These are phyloP conservation scores for Cossypha caffra DNA, from an alignment of 2,797 vertebrate species.

Conservation along the genomic window DNA sequence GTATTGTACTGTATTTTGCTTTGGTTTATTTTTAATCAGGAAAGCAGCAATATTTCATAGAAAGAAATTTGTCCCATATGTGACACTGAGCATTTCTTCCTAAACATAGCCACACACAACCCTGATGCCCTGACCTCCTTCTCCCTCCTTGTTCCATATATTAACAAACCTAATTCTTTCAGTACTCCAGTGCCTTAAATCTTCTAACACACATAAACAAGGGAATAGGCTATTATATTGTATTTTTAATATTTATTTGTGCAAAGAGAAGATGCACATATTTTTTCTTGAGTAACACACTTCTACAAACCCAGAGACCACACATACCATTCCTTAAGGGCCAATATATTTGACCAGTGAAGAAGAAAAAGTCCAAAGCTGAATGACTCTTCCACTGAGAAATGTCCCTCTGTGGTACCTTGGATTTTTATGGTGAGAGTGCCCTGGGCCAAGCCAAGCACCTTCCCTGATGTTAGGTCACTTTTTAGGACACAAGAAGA, in stretches of 20 bases:
- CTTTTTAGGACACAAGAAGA: background rate
- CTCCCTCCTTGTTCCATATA: background rate
- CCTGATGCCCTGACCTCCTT: background rate
- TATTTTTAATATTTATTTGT: background rate
- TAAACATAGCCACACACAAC: background rate
- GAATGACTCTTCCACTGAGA: background rate
- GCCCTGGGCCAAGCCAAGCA: background rate
- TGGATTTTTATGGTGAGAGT: background rate
- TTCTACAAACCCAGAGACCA: background rate
- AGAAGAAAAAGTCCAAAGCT: slow-evolving; percentile 9
- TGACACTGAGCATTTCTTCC: background rate
- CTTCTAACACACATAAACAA: background rate
- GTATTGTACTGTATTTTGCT: background rate
- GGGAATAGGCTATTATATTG: background rate
- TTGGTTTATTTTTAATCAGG: background rate
- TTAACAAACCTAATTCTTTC: background rate
- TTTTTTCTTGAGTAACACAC: background rate
- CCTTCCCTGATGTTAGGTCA: background rate
- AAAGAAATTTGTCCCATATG: background rate
- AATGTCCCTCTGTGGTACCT: background rate
- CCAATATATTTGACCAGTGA: slow-evolving; percentile 22
- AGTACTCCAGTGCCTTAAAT: background rate
- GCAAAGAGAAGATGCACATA: background rate
- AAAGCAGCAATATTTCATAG: background rate
- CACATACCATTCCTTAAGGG: background rate